Base-by-base conservation (phyloP, 2,113 vertebrate genomes). In the Actenoides hombroni region DNA sequence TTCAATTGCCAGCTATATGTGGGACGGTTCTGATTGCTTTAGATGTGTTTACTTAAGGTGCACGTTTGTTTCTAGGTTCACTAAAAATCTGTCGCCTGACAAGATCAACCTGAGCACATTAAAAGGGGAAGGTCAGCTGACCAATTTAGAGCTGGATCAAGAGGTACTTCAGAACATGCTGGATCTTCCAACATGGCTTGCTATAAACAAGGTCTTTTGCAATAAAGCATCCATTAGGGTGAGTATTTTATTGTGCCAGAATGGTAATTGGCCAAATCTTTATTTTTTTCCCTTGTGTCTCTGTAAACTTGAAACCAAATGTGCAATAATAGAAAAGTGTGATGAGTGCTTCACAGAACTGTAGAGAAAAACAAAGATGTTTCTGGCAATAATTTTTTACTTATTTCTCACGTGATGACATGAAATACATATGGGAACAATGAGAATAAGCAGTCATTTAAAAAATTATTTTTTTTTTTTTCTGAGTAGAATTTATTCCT, bases 51-150 rank as follows among this genome's bases (percentile, higher is more conserved):
- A 81, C 10, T 75, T 69, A 80, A 81, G 16, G n/a, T 93, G 26
- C 60, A 2, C 73, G 16, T 95, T 97, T 82, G 92, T 29, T 95
- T 98, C 84, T 95, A 99, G 99, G 97, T 99, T 99, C 98, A 99
- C 99, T 83, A 99, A 99, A 98, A 99, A 99, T 97, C 98, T 99
- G 91, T 99, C 99, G 16, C 99, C 99, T 76, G 99, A 99, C 97
- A 99, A 99, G 98, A 99, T 99, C 97, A 99, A 99, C 97, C 97
- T 99, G 94, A 99, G 99, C 97, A 99, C 99, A 0, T 97, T 99
- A 76, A 99, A 99, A 94, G 99, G 99, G 26, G 99, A 99, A 98
- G 99, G 99, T 71, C 99, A 99, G 95, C 98, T 99, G 95, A 99
- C 99, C 96, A 99, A 99, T 96, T 98, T 99, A 97, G 99, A 99